Percentiles rank a stretch among this genome's conserved stretches.
Conservation (phyloP, 92 coral and sea anemone species). For the Epizoanthus scotinus region DNA sequence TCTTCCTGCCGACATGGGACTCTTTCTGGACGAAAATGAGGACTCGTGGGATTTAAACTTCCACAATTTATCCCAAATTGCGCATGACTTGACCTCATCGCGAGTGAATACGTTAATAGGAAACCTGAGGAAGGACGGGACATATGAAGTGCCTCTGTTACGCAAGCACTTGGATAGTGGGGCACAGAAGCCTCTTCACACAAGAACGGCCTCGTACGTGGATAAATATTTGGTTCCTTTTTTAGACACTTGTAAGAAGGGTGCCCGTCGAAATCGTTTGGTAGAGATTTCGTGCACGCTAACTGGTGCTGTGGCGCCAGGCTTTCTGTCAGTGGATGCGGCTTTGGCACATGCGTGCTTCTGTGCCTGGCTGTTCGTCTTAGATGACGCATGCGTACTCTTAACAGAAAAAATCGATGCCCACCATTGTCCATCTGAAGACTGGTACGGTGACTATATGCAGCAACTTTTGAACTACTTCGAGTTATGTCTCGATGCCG, state of each 20-base stretch:
- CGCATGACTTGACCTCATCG: neutral
- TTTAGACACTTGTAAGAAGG: too few relatives aligned
- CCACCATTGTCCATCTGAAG: neutral
- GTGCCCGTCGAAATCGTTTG: neutral
- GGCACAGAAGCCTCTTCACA: neutral
- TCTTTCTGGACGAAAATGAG: neutral
- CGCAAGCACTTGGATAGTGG: neutral
- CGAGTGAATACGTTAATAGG: too few relatives aligned
- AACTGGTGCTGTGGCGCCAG: neutral
- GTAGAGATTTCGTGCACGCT: constrained; percentile 2
- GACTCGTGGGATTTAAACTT: neutral
- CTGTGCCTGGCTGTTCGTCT: constrained; percentile 8
- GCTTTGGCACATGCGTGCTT: constrained; percentile 5
- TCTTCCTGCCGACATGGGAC: too few relatives aligned
- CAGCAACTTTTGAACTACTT: constrained; percentile 16
- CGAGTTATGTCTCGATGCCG: constrained; percentile 4
- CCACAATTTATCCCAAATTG: neutral
- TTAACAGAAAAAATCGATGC: neutral
- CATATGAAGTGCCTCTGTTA: neutral
- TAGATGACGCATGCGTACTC: neutral
- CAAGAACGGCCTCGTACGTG: too few relatives aligned
- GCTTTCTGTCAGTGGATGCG: neutral
- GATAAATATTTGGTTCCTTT: too few relatives aligned
- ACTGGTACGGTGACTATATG: constrained; percentile 5
- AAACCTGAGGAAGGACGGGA: too few relatives aligned